These are phyloP conservation scores for Motacilla alba DNA, from an alignment of 2,113 vertebrate genomes.

Conservation along the genomic window DNA sequence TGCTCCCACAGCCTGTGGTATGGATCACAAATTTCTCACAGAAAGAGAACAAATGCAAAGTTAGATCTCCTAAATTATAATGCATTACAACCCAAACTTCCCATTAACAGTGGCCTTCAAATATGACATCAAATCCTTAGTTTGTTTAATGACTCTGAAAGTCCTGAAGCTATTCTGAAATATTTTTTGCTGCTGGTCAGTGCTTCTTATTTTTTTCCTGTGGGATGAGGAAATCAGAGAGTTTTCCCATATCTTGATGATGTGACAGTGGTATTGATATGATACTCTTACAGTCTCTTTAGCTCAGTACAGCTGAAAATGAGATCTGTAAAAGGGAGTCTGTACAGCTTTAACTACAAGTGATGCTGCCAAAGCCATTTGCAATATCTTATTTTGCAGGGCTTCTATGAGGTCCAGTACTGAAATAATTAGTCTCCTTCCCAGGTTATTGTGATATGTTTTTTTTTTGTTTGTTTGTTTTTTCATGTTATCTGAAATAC, in stretches of 20 bases:
- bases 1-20: background rate
- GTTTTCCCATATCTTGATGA: background rate
- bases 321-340: background rate
- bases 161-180: background rate
- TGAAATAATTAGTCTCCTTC: background rate
- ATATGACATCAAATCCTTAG: background rate
- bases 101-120: background rate
- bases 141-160: conserved; percentile 16
- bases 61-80: conserved; percentile 6
- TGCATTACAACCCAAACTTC: background rate
- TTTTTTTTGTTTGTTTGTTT: background rate
- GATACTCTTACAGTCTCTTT: background rate
- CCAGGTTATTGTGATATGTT: background rate
- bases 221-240: background rate
- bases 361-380: background rate
- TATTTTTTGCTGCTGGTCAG: background rate
- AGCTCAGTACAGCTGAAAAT: background rate
- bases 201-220: background rate
- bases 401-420: background rate
- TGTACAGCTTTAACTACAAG: background rate
- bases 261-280: background rate
- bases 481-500: background rate
- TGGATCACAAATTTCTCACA: conserved; percentile 1
- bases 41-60: conserved; percentile 25
- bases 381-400: background rate